A percentile compares a stretch with the other conserved stretches of the same genome.
Evolutionary conservation across 2,888 invertebrate genomes (phyloP).

Genomic region (Augochlorella aurata): DNA sequence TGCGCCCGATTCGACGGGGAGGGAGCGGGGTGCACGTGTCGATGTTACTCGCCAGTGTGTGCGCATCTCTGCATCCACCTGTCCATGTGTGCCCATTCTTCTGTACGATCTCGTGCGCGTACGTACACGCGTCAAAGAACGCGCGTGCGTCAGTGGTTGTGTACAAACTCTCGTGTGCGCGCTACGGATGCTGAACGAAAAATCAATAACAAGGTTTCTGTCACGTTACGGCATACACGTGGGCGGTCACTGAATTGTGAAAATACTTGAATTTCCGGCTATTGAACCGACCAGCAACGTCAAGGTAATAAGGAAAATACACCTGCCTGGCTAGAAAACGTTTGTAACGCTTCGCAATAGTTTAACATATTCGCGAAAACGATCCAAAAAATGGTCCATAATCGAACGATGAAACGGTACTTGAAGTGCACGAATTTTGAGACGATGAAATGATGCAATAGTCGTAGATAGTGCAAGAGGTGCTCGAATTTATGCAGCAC

Average conservation of each 20-base stretch:
- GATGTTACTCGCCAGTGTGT: background rate
- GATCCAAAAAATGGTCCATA: too few species aligned
- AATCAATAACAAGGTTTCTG: constrained; percentile 77
- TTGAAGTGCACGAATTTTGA: too few species aligned
- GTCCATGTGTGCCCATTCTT: background rate
- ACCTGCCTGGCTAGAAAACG: too few species aligned
- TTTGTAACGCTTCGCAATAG: too few species aligned
- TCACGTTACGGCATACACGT: constrained; percentile 67
- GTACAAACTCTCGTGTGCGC: constrained; percentile 51
- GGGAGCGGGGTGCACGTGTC: constrained; percentile 23
- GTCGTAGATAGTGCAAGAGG: too few species aligned
- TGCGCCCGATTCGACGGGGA: constrained; percentile 29
- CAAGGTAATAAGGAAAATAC: background rate
- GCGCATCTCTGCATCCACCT: background rate
- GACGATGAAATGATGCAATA: too few species aligned
- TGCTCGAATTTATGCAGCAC: too few species aligned
- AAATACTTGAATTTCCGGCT: constrained; percentile 6
- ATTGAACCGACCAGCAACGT: background rate
- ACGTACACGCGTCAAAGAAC: background rate
- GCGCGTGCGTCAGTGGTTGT: constrained; percentile 23
- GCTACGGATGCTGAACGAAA: constrained; percentile 75
- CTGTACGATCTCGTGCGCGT: background rate
- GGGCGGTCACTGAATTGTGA: constrained; percentile 48
- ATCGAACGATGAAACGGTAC: too few species aligned
- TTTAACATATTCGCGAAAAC: too few species aligned